Evolutionary conservation across 2,888 invertebrate genomes (phyloP).

Genomic region (Dichetophora obliterata): DNA sequence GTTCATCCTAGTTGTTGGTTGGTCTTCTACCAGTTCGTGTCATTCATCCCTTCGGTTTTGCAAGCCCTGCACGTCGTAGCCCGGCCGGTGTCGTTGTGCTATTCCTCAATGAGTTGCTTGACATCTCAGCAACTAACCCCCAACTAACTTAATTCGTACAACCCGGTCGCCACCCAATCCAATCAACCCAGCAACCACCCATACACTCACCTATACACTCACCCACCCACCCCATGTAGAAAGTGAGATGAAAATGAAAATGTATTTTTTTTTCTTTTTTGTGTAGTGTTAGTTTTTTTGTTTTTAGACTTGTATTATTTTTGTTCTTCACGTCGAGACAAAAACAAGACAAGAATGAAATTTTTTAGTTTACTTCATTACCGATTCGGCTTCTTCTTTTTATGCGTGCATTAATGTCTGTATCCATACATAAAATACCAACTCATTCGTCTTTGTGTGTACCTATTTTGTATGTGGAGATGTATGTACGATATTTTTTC

Average conservation of each 20-base stretch:
- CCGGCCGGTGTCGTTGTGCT: conserved; percentile 47
- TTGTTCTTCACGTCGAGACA: conserved; percentile 56
- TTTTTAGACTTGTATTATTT: conserved; percentile 44
- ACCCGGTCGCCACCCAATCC: conserved; percentile 57
- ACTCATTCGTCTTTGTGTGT: background rate
- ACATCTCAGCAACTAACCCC: conserved; percentile 53
- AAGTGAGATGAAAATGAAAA: conserved; percentile 47
- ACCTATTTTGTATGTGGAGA: background rate
- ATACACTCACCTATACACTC: conserved; percentile 13
- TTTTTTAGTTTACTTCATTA: conserved; percentile 63
- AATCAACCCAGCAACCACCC: conserved; percentile 55
- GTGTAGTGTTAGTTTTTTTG: conserved; percentile 28
- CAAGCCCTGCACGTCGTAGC: background rate
- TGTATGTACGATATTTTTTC: conserved; percentile 23
- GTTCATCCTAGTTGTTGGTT: conserved; percentile 14
- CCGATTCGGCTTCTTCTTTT: conserved; percentile 37
- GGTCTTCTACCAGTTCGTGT: conserved; percentile 29
- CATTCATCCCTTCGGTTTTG: conserved; percentile 40
- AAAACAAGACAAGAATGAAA: conserved; percentile 63
- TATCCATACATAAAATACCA: conserved; percentile 1
- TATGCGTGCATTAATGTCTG: background rate
- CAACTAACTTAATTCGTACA: conserved; percentile 48
- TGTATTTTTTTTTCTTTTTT: conserved; percentile 15
- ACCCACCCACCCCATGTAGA: conserved; percentile 31
- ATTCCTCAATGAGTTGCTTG: conserved; percentile 55